Percentiles rank a stretch among this genome's conserved stretches.
These are phyloP conservation scores for Polydesmus complanatus DNA, from an alignment of 2,888 invertebrate species.

Conservation along the genomic window DNA sequence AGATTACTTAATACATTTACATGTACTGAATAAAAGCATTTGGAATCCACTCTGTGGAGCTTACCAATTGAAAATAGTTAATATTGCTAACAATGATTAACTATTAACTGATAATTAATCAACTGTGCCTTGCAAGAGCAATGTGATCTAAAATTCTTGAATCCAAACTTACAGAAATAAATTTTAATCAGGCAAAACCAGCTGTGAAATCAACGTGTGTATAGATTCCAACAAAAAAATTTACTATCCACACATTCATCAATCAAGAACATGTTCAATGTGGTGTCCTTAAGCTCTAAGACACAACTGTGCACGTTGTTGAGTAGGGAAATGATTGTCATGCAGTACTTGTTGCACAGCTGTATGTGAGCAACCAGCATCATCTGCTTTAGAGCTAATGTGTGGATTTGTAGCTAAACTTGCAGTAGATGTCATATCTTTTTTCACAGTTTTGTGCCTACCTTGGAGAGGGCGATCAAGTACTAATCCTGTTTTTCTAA, in stretches of 20 bases:
- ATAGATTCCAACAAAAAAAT: no score
- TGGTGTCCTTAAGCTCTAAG: constrained; percentile 4
- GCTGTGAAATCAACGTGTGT: no score
- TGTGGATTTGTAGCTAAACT: neutral
- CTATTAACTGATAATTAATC: no score
- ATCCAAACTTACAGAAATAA: no score
- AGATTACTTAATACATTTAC: constrained; percentile 3
- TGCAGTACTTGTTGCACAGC: neutral
- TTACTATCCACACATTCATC: no score
- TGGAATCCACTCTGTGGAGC: constrained; percentile 5
- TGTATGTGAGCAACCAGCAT: neutral
- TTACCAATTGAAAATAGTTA: no score
- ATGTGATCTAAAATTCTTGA: no score
- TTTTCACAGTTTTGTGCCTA: neutral
- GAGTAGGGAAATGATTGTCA: neutral
- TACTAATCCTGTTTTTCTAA: constrained; percentile 1
- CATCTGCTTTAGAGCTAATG: neutral
- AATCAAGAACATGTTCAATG: constrained; percentile 1
- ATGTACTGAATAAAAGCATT: neutral
- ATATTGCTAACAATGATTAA: no score
- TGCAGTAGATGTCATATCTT: neutral
- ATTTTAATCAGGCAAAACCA: no score
- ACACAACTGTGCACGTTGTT: neutral
- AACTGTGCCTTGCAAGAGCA: no score
- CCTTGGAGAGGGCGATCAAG: constrained; percentile 3